Evolutionary conservation across 2,113 vertebrate species (phyloP).

Genomic region (Dipodomys stephensi): DNA sequence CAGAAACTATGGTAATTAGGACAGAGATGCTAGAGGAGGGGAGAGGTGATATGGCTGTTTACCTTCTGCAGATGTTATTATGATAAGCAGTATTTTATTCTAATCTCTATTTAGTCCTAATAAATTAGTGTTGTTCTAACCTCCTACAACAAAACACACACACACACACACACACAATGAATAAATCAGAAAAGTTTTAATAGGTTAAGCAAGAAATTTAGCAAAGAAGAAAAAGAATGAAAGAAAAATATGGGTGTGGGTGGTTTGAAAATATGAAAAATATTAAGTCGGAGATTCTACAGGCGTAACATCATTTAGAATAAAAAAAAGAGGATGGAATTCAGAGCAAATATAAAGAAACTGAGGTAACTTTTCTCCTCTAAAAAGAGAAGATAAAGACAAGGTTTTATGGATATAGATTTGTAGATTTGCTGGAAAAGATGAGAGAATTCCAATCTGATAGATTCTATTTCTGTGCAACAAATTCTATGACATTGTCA

Average conservation of each 20-base stretch:
- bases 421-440: neutral
- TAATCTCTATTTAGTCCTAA: neutral
- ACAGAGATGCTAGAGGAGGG: neutral
- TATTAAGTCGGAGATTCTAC: neutral
- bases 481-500: neutral
- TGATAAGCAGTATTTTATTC: neutral
- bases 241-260: neutral
- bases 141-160: neutral
- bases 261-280: neutral
- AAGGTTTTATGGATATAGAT: neutral
- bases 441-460: neutral
- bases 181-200: neutral
- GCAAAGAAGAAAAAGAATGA: accelerated
- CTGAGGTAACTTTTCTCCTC: neutral
- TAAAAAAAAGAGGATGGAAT: neutral
- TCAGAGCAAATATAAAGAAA: neutral
- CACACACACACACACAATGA: neutral
- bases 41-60: neutral
- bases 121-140: neutral
- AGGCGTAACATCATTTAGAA: neutral
- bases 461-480: neutral
- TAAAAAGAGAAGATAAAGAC: neutral
- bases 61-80: neutral
- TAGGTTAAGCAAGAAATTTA: neutral
- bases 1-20: neutral